Base-by-base conservation (phyloP, 2,113 vertebrate genomes). In the Onychostoma macrolepis region DNA sequence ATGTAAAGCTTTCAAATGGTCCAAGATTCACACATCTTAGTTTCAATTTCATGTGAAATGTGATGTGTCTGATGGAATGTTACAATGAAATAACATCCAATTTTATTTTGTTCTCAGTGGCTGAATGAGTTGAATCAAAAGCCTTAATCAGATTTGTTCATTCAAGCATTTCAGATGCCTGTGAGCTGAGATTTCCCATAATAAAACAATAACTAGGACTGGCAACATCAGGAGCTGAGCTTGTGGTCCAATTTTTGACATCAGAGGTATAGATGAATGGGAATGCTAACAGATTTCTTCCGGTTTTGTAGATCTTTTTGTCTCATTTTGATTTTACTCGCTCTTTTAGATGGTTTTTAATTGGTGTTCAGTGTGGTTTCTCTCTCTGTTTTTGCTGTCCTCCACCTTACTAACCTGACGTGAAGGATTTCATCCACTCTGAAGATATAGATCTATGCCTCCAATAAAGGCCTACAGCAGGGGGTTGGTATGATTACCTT, bases 11-110 rank as follows among this genome's bases (percentile, higher is more conserved):
- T 63, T 75, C 24, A 48, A 76, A 45, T 17, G 43, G 67, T 41
- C 45, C 30, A 83, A 69, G 81, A 48, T 71, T 71, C 61, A 48
- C 80, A 71, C 81, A 83, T 48, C n/a, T 77, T 81, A 41, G 79
- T 77, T 85, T 80, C 41, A 63, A 13, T 84, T 71, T 80, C 26
- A 56, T 38, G 63, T 41, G 43, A 79, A 85, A 45, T 63, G 74
- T 85, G 56, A 45, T 75, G 71, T 76, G 71, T 61, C 53, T 75
- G 56, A 38, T 65, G 13, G 50, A 88, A 85, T 88, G 58, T 63
- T 15, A 87, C 76, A 65, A 78, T 84, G 74, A 78, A 74, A 80
- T 80, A 88, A 50, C 65, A 80, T 84, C 45, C 82, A 58, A 61
- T 72, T 65, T 30, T 80, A 53, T 80, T 56, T 84, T 58, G 61